Evolutionary conservation across 2,888 invertebrate species (phyloP).

Genomic region (Microctonus hyperodae): DNA sequence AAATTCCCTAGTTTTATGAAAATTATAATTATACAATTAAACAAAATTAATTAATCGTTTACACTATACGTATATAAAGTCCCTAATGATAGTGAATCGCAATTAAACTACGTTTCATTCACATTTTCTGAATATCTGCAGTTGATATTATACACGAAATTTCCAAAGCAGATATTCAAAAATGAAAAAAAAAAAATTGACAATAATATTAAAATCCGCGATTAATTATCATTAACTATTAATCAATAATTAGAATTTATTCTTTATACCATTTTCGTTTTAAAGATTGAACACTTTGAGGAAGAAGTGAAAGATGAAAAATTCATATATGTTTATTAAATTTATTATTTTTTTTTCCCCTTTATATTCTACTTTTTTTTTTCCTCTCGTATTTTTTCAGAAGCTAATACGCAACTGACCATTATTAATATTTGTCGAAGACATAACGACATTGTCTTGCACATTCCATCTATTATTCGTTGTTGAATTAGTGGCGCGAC

Average conservation of each 20-base stretch:
- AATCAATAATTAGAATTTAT: conserved; percentile 2
- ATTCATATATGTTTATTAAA: conserved; percentile 9
- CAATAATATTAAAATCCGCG: background rate
- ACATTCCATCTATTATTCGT: conserved; percentile 38
- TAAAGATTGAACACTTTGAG: conserved; percentile 25
- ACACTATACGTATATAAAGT: background rate
- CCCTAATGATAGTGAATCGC: background rate
- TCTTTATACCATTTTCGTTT: background rate
- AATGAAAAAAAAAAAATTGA: conserved; percentile 11
- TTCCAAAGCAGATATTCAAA: conserved; percentile 6
- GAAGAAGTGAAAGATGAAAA: conserved; percentile 7
- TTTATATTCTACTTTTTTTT: background rate
- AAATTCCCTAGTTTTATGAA: conserved; percentile 25
- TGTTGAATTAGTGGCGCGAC: conserved; percentile 43
- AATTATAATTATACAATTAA: background rate
- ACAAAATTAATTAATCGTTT: background rate
- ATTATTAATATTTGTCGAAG: conserved; percentile 11
- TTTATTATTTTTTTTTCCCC: background rate
- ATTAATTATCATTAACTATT: conserved; percentile 4
- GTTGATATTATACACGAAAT: conserved; percentile 22
- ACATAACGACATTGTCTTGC: conserved; percentile 19
- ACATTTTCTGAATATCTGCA: conserved; percentile 24
- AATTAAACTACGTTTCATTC: too few relatives aligned
- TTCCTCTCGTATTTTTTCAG: background rate
- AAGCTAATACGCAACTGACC: background rate